phyloP scores from a whole-genome alignment of 2,888 invertebrate genomes.

The Priocnemis perturbator region DNA sequence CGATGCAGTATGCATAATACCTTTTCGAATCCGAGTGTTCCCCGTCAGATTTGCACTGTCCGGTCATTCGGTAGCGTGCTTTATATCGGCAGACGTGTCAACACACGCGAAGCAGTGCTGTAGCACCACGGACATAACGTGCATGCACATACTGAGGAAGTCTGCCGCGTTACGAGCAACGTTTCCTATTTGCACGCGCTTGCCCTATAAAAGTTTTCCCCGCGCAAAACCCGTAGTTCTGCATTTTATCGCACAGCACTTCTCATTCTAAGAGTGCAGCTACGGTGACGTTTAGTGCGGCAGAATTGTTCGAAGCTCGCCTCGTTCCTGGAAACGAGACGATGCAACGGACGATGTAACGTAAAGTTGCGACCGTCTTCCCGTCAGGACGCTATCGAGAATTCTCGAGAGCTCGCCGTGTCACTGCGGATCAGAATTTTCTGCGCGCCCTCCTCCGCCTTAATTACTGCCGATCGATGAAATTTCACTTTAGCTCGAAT shows the following conservation, averaged over 20 bases:
- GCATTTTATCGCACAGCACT: constrained; percentile 34
- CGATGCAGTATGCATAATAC: no score
- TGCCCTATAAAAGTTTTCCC: constrained; percentile 38
- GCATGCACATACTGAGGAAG: constrained; percentile 27
- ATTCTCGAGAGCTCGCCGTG: constrained; percentile 28
- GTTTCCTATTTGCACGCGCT: constrained; percentile 20
- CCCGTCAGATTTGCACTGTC: no score
- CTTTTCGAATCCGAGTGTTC: no score
- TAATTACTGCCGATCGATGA: no score
- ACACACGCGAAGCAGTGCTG: background rate
- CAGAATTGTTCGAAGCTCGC: constrained; percentile 34
- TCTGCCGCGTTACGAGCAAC: constrained; percentile 28
- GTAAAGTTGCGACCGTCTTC: no score
- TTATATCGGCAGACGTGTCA: no score
- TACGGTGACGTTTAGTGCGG: constrained; percentile 18
- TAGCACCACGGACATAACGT: constrained; percentile 28
- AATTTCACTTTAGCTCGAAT: no score
- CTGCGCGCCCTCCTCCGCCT: no score
- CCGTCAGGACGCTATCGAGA: constrained; percentile 29
- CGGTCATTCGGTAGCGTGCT: no score
- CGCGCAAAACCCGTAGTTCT: constrained; percentile 29
- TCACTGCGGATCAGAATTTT: background rate
- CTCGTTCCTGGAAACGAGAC: constrained; percentile 12
- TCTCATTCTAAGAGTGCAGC: constrained; percentile 25
- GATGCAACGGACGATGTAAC: no score